These are phyloP conservation scores for Oophaga pumilio DNA, from an alignment of 2,113 vertebrate species.

Conservation along the genomic window DNA sequence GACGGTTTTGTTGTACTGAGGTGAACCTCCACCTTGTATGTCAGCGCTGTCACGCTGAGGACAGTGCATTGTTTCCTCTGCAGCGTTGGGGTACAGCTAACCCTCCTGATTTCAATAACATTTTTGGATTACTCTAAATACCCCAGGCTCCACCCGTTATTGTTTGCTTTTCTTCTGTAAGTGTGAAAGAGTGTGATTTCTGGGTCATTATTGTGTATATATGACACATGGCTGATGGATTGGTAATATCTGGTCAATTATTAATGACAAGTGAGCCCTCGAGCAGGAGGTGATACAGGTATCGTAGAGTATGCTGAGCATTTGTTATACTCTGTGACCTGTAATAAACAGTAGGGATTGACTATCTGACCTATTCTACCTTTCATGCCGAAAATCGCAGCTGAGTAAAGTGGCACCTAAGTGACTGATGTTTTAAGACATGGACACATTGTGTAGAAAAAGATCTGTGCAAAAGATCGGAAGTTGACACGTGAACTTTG, in stretches of 20 bases:
- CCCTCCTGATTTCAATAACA: too few relatives aligned
- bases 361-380: background rate
- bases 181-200: background rate
- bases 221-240: background rate
- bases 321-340: background rate
- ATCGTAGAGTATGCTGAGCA: background rate
- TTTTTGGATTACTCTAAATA: background rate
- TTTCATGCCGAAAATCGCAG: too few relatives aligned
- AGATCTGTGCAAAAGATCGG: too few relatives aligned
- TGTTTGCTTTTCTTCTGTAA: background rate
- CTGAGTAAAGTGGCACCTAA: too few relatives aligned
- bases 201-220: background rate
- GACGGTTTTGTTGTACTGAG: background rate
- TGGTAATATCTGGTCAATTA: background rate
- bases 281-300: background rate
- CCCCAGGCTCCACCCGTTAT: background rate
- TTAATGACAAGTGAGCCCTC: background rate
- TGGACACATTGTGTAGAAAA: too few relatives aligned
- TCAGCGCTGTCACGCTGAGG: background rate
- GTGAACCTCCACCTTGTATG: background rate
- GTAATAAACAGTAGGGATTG: background rate
- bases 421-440: too few relatives aligned
- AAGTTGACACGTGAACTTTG: too few relatives aligned
- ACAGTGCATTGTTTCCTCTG: background rate
- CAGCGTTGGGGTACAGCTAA: background rate